Conservation (phyloP, 2,888 invertebrate species). For the Ptilodon capucinus region DNA sequence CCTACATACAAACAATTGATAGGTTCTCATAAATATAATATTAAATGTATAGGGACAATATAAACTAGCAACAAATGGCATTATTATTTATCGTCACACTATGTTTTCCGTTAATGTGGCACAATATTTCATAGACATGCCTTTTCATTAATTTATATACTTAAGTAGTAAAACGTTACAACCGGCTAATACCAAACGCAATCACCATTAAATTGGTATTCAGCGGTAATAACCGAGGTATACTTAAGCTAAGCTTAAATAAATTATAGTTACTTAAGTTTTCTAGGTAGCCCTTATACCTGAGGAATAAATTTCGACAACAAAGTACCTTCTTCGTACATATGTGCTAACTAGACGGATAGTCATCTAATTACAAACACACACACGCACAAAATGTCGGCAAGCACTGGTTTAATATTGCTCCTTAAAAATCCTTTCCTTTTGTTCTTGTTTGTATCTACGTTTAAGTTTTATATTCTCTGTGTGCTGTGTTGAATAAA, state of each 20-base stretch:
- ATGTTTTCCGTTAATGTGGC: background rate
- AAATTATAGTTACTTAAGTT: background rate
- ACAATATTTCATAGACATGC: slow-evolving; percentile 9
- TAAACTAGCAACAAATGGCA: background rate
- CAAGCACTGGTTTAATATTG: too few relatives aligned
- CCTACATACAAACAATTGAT: too few relatives aligned
- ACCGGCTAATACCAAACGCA: slow-evolving; percentile 17
- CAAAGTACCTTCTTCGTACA: too few relatives aligned
- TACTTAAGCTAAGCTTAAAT: slow-evolving; percentile 9
- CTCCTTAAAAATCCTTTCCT: too few relatives aligned
- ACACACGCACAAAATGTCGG: too few relatives aligned
- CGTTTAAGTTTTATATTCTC: too few relatives aligned
- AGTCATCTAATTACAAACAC: too few relatives aligned
- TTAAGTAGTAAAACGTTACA: slow-evolving; percentile 18
- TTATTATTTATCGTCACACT: background rate
- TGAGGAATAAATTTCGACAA: background rate
- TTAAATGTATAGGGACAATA: too few relatives aligned
- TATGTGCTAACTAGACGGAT: too few relatives aligned
- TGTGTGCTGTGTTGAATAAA: too few relatives aligned
- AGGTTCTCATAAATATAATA: too few relatives aligned
- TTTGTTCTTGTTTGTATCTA: too few relatives aligned
- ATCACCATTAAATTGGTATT: slow-evolving; percentile 25
- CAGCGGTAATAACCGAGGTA: slow-evolving; percentile 6
- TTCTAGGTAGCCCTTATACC: background rate
- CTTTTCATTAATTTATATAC: slow-evolving; percentile 17